Conservation (phyloP, 2,113 vertebrate species). For the Ahaetulla prasina region DNA sequence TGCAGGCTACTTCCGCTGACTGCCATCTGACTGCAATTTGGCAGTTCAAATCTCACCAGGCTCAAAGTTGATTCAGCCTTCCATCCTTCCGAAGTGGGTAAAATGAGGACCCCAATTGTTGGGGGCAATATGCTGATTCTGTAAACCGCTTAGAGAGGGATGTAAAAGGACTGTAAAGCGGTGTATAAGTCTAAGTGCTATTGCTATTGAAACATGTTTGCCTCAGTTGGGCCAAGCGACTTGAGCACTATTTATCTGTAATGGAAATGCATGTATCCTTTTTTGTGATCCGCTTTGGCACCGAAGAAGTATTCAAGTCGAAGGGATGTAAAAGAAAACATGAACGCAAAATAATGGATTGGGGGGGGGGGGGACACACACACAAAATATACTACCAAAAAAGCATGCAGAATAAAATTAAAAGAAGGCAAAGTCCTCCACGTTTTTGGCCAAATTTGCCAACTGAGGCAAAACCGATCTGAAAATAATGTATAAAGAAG, state of each 20-base stretch:
- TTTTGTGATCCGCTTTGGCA: not conserved
- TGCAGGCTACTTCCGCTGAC: no score
- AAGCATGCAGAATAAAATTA: not conserved
- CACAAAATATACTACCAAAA: not conserved
- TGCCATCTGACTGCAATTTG: no score
- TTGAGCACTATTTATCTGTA: not conserved
- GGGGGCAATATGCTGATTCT: no score
- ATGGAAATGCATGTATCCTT: not conserved
- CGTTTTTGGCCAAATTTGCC: not conserved
- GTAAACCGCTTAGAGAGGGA: no score
- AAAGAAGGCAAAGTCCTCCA: not conserved
- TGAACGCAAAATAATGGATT: not conserved
- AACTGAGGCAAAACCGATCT: not conserved
- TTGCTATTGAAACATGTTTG: not conserved
- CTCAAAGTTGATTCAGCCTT: no score
- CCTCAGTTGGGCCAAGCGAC: not conserved
- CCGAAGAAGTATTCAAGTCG: not conserved
- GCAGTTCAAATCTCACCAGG: no score
- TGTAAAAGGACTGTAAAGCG: no score
- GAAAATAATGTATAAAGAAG: not conserved
- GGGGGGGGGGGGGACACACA: fast-evolving
- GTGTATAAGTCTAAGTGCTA: no score
- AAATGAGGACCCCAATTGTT: no score
- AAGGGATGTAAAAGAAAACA: not conserved
- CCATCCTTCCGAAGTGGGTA: no score